Base-by-base conservation (phyloP, 2,113 vertebrate species). In the Pao palembangensis region DNA sequence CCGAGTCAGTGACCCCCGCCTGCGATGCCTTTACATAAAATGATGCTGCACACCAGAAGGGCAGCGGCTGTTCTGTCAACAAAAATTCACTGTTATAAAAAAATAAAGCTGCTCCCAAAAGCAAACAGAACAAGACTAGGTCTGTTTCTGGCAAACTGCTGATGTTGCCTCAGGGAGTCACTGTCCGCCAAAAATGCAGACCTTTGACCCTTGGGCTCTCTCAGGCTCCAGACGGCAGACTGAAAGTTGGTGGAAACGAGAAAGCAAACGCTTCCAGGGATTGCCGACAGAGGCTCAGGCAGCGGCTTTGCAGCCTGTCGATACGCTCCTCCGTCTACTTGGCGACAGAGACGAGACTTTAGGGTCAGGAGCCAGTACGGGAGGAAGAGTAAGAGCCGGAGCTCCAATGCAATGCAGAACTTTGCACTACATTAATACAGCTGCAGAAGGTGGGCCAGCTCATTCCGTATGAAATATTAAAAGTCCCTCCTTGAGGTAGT, bases 131-230 rank as follows among this genome's bases (percentile, higher is more conserved):
- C 69, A 65, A 67, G 69, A 69, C 58, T 28, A 53, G 73, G 46
- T 72, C 4, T 43, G 41, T 66, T 80, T 61, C 44, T 47, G 60
- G 67, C 56, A 78, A 84, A 84, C 51, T 23, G 82, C 80, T 81
- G 80, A 88, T 75, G 65, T 73, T 79, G 77, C 71, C 64, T 15
- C 63, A 55, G 71, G 78, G 80, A 85, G 78, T 75, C 64, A 62
- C 60, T 64, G 69, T 66, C 78, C 66, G 63, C 75, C 81, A 81
- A 79, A 82, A 76, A 76, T n/a, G 50, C 57, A 74, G 73, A 81
- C 76, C 73, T 80, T 76, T 80, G 74, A 80, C 80, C 78, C 82
- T 74, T 69, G 61, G 60, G 69, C 79, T 70, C 57, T 80, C 44
- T 67, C 52, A 63, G 59, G 34, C 34, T 38, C 11, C 34, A 38